These are phyloP conservation scores for Mola mola DNA, from an alignment of 2,113 vertebrate species.

Conservation along the genomic window DNA sequence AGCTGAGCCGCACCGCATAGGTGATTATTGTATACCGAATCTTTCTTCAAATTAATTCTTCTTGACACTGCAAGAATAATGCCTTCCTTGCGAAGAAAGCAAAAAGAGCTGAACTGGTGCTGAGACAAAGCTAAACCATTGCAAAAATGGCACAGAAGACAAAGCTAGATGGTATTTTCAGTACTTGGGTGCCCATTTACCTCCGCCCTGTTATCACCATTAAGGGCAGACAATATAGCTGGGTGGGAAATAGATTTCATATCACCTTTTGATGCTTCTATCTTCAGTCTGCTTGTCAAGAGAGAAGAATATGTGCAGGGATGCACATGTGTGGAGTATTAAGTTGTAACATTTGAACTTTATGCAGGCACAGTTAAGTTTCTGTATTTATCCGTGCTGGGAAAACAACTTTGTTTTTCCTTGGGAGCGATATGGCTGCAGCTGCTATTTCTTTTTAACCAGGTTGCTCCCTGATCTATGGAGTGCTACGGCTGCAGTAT, in stretches of 20 bases:
- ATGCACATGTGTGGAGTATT: neutral
- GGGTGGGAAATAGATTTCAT: conserved; percentile 30
- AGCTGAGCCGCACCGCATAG: no score
- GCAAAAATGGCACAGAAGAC: conserved; percentile 28
- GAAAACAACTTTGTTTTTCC: conserved; percentile 1
- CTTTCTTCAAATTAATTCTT: no score
- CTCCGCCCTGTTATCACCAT: conserved; percentile 25
- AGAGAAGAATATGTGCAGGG: neutral
- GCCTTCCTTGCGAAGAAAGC: no score
- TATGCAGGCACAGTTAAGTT: neutral
- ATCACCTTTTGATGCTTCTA: conserved; percentile 6
- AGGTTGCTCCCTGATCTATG: conserved; percentile 57
- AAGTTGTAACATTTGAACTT: neutral
- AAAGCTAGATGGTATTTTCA: conserved; percentile 40
- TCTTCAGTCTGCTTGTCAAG: conserved; percentile 1
- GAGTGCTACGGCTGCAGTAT: conserved; percentile 57
- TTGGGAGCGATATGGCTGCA: neutral
- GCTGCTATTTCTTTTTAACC: conserved; percentile 34
- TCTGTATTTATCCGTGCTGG: neutral
- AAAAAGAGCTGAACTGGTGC: no score
- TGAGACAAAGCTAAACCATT: no score
- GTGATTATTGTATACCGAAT: no score
- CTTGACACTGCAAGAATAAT: no score
- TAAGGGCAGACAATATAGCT: conserved; percentile 37
- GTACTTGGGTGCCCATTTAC: conserved; percentile 35